Evolutionary conservation across 2,113 vertebrate species (phyloP).

Genomic region (Murina feae): DNA sequence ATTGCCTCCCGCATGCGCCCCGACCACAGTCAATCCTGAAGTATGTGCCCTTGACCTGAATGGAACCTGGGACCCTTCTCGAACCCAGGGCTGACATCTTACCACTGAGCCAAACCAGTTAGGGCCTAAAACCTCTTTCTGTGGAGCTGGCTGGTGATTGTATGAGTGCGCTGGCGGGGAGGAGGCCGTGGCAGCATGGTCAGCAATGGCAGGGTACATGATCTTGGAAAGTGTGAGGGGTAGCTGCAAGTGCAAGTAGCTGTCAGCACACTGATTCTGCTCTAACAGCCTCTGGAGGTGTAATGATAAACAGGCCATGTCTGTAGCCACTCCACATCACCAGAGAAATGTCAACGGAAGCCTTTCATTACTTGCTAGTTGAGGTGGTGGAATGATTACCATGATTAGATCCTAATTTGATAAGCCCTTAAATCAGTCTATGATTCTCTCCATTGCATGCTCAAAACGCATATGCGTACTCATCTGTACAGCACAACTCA

Average conservation of each 20-base stretch:
- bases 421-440: not conserved
- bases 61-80: too few species aligned
- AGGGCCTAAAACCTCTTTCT: not conserved
- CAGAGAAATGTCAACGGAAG: not conserved
- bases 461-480: not conserved
- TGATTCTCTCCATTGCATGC: not conserved
- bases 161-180: not conserved
- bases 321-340: not conserved
- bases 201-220: not conserved
- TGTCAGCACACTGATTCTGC: not conserved
- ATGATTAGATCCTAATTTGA: not conserved
- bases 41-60: too few species aligned
- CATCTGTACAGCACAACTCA: not conserved
- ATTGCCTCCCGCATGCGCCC: too few species aligned
- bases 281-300: not conserved
- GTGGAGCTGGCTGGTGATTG: not conserved
- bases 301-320: not conserved
- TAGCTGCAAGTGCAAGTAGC: not conserved
- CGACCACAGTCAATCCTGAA: too few species aligned
- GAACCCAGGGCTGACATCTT: too few species aligned
- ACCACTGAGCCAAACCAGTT: too few species aligned
- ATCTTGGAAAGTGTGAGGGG: not conserved
- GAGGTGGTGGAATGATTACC: not conserved
- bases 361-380: constrained; percentile 1
- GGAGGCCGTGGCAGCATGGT: not conserved